Evolutionary conservation across 2,888 invertebrate genomes (phyloP), one percentile per base, ranked within the genome.

Genomic region (Archips xylosteana): DNA sequence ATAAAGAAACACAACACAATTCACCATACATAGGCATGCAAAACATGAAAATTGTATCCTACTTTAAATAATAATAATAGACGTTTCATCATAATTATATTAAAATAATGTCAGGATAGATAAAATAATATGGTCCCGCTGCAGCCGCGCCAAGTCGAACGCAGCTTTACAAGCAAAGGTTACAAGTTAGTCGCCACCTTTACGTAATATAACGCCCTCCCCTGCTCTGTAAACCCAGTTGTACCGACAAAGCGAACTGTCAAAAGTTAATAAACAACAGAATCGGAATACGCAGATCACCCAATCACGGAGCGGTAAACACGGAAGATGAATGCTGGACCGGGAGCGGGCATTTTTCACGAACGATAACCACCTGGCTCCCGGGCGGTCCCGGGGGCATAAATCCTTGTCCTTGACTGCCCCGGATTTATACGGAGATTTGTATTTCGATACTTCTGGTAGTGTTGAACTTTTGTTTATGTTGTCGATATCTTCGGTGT

Each of bases 401-500:
- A 39, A 42, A 67, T 54, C 57, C 57, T 32, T 32, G 66, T 54
- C 66, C 66, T 57, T 57, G 57, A 12, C 57, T 57, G 54, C 42
- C 51, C 36, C 2, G 65, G 66, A 67, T 67, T 67, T 67, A 67
- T 67, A 54, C 13, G 57, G 10, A 57, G 66, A 67, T 67, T 67
- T 57, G 66, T 57, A 57, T 67, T 57, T 45, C 42, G 57, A 67
- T 67, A 67, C 57, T 23, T 32, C 6, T 57, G 15, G 32, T 65
- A 63, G 65, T 57, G 32, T 57, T 6, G 2, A 15, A 23, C 9
- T 54, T 51, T 6, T 54, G 8, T 54, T 23, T 23, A 8, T 54
- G 54, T 54, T 23, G 3, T n/a, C n/a, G 15, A 5, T 51, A n/a
- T 36, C 36, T 36, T 36, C 3, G 36, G 0, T 36, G 36, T 3